Conservation (phyloP, 2,797 vertebrate species). For the Macropodus opercularis region DNA sequence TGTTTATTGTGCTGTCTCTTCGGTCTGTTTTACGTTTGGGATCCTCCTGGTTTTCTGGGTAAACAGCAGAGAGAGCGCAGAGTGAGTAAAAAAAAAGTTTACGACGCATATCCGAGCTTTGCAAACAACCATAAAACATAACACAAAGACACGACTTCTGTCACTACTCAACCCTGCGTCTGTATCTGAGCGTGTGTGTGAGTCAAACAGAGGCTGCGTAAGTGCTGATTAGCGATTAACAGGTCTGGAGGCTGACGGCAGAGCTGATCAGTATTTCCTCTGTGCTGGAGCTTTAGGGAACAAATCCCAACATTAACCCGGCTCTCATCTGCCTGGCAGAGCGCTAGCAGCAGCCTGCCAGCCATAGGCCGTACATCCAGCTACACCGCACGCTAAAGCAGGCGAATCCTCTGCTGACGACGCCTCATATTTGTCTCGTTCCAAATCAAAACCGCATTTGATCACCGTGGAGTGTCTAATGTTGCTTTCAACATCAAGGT, state of each 20-base stretch:
- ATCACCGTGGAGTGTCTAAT: slow-evolving; percentile 62
- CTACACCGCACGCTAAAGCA: slow-evolving; percentile 66
- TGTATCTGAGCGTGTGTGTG: slow-evolving; percentile 23
- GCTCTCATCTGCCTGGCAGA: slow-evolving; percentile 82
- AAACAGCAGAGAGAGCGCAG: too few relatives aligned
- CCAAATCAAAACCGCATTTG: slow-evolving; percentile 70
- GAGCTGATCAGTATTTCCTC: slow-evolving; percentile 81
- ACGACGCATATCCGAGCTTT: neutral
- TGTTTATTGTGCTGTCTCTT: too few relatives aligned
- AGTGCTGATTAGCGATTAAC: slow-evolving; percentile 80
- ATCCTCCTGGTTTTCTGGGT: too few relatives aligned
- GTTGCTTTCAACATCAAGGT: slow-evolving; percentile 64
- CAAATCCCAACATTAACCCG: slow-evolving; percentile 84
- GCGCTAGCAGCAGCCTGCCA: slow-evolving; percentile 79
- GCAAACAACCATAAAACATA: slow-evolving; percentile 14
- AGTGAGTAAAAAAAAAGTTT: slow-evolving; percentile 10
- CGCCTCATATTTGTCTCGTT: slow-evolving; percentile 68
- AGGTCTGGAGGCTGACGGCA: slow-evolving; percentile 69
- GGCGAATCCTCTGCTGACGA: slow-evolving; percentile 65
- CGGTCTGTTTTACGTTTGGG: too few relatives aligned
- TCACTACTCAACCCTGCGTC: slow-evolving; percentile 18
- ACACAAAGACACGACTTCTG: slow-evolving; percentile 5
- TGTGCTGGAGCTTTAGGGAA: slow-evolving; percentile 83
- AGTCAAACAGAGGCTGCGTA: slow-evolving; percentile 65
- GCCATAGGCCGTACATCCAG: slow-evolving; percentile 73